phyloP scores from a whole-genome alignment of 2,797 vertebrate species.

The Pteropus rufus region DNA sequence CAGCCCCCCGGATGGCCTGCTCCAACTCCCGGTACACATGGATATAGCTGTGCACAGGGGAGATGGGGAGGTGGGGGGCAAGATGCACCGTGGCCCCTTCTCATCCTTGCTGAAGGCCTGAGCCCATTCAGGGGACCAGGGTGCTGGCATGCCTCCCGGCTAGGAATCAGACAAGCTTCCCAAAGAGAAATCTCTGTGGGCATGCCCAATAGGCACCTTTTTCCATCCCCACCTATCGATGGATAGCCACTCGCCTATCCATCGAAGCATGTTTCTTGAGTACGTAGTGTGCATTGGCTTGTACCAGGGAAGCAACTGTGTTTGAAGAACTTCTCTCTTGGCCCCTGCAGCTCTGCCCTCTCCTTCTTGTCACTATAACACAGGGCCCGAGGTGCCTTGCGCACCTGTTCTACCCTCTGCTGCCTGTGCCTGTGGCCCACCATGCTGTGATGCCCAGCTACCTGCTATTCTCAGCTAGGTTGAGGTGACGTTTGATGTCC shows the following conservation, averaged over 20 bases:
- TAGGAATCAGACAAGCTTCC: background rate
- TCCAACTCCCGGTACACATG: slow-evolving; percentile 93
- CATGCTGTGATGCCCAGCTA: slow-evolving; percentile 52
- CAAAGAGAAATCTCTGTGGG: background rate
- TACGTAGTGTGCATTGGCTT: fast-evolving
- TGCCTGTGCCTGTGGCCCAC: background rate
- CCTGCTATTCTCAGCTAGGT: slow-evolving; percentile 95
- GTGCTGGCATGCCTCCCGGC: background rate
- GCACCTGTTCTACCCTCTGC: background rate
- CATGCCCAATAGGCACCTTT: background rate
- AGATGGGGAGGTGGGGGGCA: background rate
- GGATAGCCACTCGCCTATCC: background rate
- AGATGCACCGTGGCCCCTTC: background rate
- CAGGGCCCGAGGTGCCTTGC: background rate
- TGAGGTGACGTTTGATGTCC: slow-evolving; percentile 96
- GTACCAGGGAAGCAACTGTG: no score
- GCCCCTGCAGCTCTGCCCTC: background rate
- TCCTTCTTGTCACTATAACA: background rate
- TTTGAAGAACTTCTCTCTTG: background rate
- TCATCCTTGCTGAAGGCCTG: background rate
- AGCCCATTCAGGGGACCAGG: background rate
- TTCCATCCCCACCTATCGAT: background rate
- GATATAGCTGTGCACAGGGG: slow-evolving; percentile 85
- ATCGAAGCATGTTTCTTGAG: background rate
- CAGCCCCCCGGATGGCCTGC: slow-evolving; percentile 89